phyloP scores from a whole-genome alignment of 1,140 invertebrate genomes.

The Drosophila nigrodunni region DNA sequence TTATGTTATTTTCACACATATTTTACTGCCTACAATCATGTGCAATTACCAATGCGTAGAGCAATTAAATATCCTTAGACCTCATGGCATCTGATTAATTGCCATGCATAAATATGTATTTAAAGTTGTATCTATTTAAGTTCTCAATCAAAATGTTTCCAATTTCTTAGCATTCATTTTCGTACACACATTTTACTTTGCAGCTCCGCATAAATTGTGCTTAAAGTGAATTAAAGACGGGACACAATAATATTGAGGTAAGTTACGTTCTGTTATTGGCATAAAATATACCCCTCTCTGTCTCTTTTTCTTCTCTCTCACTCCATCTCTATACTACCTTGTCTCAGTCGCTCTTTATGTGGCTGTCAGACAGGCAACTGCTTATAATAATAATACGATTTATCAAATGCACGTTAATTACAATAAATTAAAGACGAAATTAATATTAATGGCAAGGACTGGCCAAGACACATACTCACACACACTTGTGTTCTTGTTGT shows the following conservation, averaged over 20 bases:
- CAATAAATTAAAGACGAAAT: constrained; percentile 82
- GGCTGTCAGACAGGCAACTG: constrained; percentile 49
- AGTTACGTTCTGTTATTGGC: constrained; percentile 31
- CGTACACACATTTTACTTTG: not conserved
- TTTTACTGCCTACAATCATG: not conserved
- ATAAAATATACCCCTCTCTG: not conserved
- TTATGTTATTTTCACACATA: not conserved
- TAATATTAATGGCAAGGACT: constrained; percentile 78
- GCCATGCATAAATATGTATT: not conserved
- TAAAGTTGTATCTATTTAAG: too few species aligned
- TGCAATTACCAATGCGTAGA: constrained; percentile 8
- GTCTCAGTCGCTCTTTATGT: too few species aligned
- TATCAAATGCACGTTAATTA: constrained; percentile 83
- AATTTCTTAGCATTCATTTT: constrained; percentile 1
- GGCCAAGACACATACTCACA: constrained; percentile 40
- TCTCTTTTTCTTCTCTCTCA: not conserved
- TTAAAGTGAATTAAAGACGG: constrained; percentile 17
- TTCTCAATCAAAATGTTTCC: not conserved
- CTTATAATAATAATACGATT: constrained; percentile 81
- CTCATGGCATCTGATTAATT: not conserved
- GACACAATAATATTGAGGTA: constrained; percentile 27
- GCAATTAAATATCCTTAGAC: constrained; percentile 6
- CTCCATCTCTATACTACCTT: not conserved
- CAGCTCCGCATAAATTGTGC: constrained; percentile 8
- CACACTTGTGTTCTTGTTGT: constrained; percentile 6